phyloP scores from a whole-genome alignment of 2,888 invertebrate species.

The Labia minor region DNA sequence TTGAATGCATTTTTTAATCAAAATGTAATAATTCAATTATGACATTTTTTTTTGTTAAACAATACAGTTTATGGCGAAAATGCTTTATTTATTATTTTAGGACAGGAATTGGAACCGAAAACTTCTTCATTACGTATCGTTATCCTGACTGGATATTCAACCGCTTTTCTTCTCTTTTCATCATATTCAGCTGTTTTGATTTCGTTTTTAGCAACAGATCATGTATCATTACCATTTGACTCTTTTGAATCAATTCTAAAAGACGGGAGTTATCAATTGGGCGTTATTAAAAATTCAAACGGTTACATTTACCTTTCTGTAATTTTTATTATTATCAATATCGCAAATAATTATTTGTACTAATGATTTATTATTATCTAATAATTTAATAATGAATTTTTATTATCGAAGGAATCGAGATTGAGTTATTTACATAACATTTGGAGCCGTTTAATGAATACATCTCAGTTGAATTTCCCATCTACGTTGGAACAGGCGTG shows the following conservation, averaged over 20 bases:
- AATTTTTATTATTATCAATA: too few species aligned
- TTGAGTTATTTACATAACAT: too few species aligned
- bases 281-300: background rate
- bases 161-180: background rate
- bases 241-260: background rate
- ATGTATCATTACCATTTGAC: background rate
- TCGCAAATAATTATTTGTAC: too few species aligned
- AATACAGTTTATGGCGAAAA: too few species aligned
- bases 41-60: background rate
- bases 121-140: conserved; percentile 9
- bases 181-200: conserved; percentile 19
- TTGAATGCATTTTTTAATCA: too few species aligned
- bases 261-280: background rate
- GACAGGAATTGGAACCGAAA: conserved; percentile 1
- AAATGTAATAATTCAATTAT: too few species aligned
- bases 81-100: conserved; percentile 14
- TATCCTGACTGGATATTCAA: conserved; percentile 8
- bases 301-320: background rate
- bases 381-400: too few species aligned
- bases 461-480: background rate
- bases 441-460: background rate
- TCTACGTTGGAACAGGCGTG: background rate
- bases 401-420: too few species aligned
- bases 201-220: conserved; percentile 14
- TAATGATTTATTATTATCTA: too few species aligned